Evolutionary conservation across 2,797 vertebrate genomes (phyloP), one percentile per base, ranked within the genome.

Genomic region (Syngnathus acus): DNA sequence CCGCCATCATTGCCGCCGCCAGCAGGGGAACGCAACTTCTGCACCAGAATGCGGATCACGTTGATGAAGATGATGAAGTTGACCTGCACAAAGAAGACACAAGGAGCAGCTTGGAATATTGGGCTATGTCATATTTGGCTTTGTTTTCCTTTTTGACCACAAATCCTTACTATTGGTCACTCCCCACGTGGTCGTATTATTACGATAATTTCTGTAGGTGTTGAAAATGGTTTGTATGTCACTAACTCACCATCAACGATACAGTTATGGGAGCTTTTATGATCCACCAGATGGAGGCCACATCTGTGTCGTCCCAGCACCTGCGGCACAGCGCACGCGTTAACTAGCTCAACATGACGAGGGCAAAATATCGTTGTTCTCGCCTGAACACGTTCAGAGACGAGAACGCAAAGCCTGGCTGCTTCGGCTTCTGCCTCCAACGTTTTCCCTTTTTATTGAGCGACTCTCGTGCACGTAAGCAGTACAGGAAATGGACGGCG

Each of bases 61-160:
- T 93, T 95, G 75, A 94, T 86, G 84, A 95, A 95, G 87, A 95
- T 94, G 70, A 94, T 79, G 72, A 93, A 94, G 83, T 94, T 95
- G 65, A 92, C 91, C 94, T 94, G 1, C 45, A 37, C 4, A 5
- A 70, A 48, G 65, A 2, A 32, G 26, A 32, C 26, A 32, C 26
- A 32, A 32, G 26, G 26, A 32, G 2, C 26, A 32, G 26, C 26
- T 32, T 32, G 26, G 26, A 32, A 32, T 32, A 32, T 32, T 32
- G 26, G 2, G 26, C 26, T 3, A 3, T 32, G 26, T 32, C 26
- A 32, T 32, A 32, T 32, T 32, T 32, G 26, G 26, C 26, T 32
- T 32, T 32, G 26, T 32, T 32, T 32, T 32, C 26, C 26, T 32
- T 3, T 42, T 10, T 42, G 40, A 10, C 40, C 40, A 10, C 40